A percentile compares a stretch with the other conserved stretches of the same genome.
These are phyloP conservation scores for Acrobeloides nanus DNA, from an alignment of 2,888 invertebrate genomes.

Conservation along the genomic window DNA sequence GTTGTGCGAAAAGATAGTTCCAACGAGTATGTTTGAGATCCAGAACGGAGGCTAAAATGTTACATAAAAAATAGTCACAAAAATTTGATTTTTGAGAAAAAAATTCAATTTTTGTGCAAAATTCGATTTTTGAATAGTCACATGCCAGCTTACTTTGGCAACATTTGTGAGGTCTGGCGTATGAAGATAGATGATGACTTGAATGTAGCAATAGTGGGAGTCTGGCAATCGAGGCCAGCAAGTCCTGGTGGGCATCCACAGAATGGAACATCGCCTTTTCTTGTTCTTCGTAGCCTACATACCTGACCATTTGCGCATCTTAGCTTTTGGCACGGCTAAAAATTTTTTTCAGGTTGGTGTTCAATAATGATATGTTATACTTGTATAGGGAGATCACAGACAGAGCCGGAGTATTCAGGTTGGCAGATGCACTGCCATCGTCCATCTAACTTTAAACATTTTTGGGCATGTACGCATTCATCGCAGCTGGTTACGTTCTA, in stretches of 20 bases:
- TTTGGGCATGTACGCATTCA: slow-evolving; percentile 19
- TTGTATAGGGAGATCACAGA: too few species aligned
- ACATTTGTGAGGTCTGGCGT: slow-evolving; percentile 25
- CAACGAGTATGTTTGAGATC: slow-evolving; percentile 25
- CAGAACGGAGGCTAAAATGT: too few species aligned
- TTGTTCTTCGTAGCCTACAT: slow-evolving; percentile 15
- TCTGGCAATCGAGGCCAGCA: slow-evolving; percentile 29
- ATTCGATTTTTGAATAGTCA: too few species aligned
- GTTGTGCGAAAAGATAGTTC: slow-evolving; percentile 43
- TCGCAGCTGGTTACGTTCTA: slow-evolving; percentile 24
- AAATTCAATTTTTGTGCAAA: too few species aligned
- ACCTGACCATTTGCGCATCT: slow-evolving; percentile 12
- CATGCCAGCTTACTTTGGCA: slow-evolving; percentile 6
- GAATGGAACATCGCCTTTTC: slow-evolving; percentile 2
- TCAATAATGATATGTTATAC: slow-evolving; percentile 8
- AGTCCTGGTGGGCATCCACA: slow-evolving; percentile 20
- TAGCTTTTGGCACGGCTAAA: slow-evolving; percentile 15
- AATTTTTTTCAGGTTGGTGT: neutral
- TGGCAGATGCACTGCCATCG: slow-evolving; percentile 18
- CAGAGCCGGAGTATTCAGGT: slow-evolving; percentile 13
- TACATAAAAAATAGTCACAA: too few species aligned
- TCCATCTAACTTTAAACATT: slow-evolving; percentile 14
- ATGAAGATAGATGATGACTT: slow-evolving; percentile 31
- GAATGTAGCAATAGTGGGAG: slow-evolving; percentile 30
- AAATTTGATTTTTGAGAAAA: too few species aligned